Base-by-base conservation (phyloP, 1,140 invertebrate genomes). In the Cydia pomonella region DNA sequence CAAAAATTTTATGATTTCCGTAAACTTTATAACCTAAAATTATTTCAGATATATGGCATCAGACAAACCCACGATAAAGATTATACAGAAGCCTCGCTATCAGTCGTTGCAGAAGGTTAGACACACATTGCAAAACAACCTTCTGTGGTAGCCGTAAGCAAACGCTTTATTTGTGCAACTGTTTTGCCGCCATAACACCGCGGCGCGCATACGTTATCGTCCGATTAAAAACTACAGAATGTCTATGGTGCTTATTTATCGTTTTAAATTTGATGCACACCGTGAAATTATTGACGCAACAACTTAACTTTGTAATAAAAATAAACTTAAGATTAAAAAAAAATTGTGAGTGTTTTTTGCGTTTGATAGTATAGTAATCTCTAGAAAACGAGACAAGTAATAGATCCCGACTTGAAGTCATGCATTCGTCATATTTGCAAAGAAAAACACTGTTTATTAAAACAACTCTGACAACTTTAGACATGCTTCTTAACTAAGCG, bases 81-180 rank as follows among this genome's bases (percentile, higher is more conserved):
- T 59, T 59, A 59, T 23, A 59, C 53, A 59, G 53, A 12, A 59
- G 53, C 0, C 12, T 23, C 29, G 41, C 27, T 69, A 69, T 69
- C 64, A 69, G 64, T 69, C 64, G 64, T 59, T 23, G 53, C 23
- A 69, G 29, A 66, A 59, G 64, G 64, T 33, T 69, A 69, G 64
- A 23, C 64, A 69, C 29, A 66, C 33, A 69, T 69, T 69, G 64
- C 64, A 33, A 69, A 69, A 69, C 64, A 69, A 69, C 64, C 64
- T 69, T 69, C 33, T 69, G 64, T 41, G 64, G 7, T 38, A 69
- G 64, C 64, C 29, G 64, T 69, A 69, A 38, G 29, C 64, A 69
- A 69, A 21, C 33, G 18, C 29, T 29, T 33, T 69, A 33, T 69
- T 69, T 69, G 64, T 69, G 64, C 64, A 69, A 69, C 64, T 69